These are phyloP conservation scores for Mystacornis crossleyi DNA, from an alignment of 2,113 vertebrate species.

Conservation along the genomic window DNA sequence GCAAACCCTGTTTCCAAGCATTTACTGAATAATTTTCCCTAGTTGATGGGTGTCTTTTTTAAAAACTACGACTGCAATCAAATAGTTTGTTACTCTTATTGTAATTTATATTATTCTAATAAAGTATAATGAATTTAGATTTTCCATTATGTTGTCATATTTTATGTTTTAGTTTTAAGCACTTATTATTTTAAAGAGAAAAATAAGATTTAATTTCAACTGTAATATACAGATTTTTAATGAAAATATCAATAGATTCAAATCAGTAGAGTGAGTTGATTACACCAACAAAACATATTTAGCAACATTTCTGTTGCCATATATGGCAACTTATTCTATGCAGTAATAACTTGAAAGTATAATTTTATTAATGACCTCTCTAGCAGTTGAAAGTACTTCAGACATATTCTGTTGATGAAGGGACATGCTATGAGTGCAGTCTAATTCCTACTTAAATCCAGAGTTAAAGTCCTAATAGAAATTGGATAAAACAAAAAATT, in stretches of 20 bases:
- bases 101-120: background rate
- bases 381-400: background rate
- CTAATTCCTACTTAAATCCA: background rate
- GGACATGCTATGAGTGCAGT: background rate
- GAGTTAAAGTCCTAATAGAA: background rate
- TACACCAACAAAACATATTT: background rate
- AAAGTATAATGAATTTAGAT: background rate
- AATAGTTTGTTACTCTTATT: background rate
- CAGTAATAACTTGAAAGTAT: background rate
- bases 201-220: background rate
- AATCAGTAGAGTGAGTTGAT: background rate
- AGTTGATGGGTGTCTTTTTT: background rate
- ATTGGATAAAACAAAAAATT: background rate
- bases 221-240: background rate
- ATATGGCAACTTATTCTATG: background rate
- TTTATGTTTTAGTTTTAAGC: background rate
- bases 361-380: conserved; percentile 1
- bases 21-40: background rate
- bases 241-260: background rate
- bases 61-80: background rate
- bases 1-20: background rate
- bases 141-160: background rate
- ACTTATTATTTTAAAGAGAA: background rate
- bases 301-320: background rate
- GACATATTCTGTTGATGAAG: background rate